A percentile compares a stretch with the other conserved stretches of the same genome.
These are phyloP conservation scores for Amiota mariae DNA, from an alignment of 2,888 invertebrate species.

Conservation along the genomic window DNA sequence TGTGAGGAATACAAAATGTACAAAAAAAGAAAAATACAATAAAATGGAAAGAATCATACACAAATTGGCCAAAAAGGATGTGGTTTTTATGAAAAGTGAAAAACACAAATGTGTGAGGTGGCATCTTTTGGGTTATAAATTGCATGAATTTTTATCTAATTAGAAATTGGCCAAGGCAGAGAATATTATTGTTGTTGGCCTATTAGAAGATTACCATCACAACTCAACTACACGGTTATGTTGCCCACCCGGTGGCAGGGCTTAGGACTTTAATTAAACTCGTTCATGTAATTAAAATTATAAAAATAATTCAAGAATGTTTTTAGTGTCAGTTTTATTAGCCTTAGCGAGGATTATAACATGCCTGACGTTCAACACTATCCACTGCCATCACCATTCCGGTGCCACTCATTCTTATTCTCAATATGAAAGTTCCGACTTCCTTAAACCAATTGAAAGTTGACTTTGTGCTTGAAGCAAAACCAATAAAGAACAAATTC, in stretches of 20 bases:
- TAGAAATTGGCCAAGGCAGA: slow-evolving; percentile 57
- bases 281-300: slow-evolving; percentile 60
- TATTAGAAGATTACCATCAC: slow-evolving; percentile 38
- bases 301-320: slow-evolving; percentile 37
- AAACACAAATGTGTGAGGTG: background rate
- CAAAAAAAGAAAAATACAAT: background rate
- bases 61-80: background rate
- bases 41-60: background rate
- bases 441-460: background rate
- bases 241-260: slow-evolving; percentile 13
- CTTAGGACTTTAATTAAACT: slow-evolving; percentile 63
- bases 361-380: slow-evolving; percentile 27
- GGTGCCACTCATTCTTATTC: no score
- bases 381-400: background rate
- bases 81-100: background rate
- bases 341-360: background rate
- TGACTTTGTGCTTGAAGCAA: slow-evolving; percentile 21
- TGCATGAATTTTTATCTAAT: slow-evolving; percentile 57
- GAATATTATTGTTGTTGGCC: slow-evolving; percentile 41
- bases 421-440: no score
- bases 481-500: slow-evolving; percentile 67
- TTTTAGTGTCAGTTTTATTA: slow-evolving; percentile 33
- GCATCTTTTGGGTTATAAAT: slow-evolving; percentile 2
- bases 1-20: background rate
- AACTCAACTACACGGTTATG: slow-evolving; percentile 40